Evolutionary conservation across 23 tunicate genomes (phyloP).

Genomic region (Ciona savignyi): DNA sequence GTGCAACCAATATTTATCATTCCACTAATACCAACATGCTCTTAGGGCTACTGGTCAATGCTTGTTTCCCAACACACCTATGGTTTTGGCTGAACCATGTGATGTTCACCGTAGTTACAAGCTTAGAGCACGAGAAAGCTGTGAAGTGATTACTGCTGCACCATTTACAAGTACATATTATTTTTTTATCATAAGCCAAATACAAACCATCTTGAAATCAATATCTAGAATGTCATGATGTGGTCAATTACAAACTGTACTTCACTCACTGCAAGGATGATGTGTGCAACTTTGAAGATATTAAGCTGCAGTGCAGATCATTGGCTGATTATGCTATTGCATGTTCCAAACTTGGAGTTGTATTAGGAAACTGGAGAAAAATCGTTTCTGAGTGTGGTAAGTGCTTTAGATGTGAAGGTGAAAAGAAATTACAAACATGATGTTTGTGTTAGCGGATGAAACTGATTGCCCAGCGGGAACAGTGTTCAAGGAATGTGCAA

Average conservation of each 20-base stretch:
- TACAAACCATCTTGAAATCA: not conserved
- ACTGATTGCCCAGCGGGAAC: constrained; percentile 78
- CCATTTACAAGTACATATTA: constrained; percentile 77
- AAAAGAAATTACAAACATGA: not conserved
- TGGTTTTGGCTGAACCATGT: constrained; percentile 66
- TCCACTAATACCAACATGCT: too few relatives aligned
- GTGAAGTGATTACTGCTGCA: constrained; percentile 85
- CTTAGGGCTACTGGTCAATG: constrained; percentile 75
- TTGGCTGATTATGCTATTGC: constrained; percentile 91
- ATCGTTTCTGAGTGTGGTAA: constrained; percentile 68
- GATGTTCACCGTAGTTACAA: constrained; percentile 67
- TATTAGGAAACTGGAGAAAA: constrained; percentile 79
- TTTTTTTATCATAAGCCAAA: not conserved
- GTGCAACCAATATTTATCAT: too few relatives aligned
- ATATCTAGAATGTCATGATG: constrained; percentile 79
- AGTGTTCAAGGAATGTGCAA: constrained; percentile 84
- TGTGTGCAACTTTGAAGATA: constrained; percentile 67
- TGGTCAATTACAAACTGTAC: constrained; percentile 81
- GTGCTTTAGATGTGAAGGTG: not conserved
- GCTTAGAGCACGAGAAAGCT: constrained; percentile 74
- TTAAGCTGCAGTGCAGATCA: constrained; percentile 69
- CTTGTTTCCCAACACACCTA: constrained; percentile 64
- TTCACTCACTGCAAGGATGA: constrained; percentile 84
- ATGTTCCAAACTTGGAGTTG: constrained; percentile 88
- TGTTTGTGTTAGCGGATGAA: constrained; percentile 49